These are phyloP conservation scores for Nyleta sp. DNA, from an alignment of 2,888 invertebrate species.

Conservation along the genomic window DNA sequence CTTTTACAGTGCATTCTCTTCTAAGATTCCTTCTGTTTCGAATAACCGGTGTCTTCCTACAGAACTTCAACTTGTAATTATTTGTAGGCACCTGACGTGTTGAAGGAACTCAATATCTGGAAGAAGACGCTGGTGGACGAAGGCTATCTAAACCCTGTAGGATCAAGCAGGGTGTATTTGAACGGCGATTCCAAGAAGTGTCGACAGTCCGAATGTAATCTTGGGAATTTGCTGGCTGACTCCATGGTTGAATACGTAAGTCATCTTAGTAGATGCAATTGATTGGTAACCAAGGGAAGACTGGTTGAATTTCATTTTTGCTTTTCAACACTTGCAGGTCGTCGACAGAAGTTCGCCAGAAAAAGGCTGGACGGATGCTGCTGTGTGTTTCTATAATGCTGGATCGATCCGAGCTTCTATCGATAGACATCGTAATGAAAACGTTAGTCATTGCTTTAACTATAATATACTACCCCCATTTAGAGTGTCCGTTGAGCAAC, in stretches of 20 bases:
- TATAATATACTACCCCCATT: too few relatives aligned
- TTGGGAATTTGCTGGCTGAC: conserved; percentile 54
- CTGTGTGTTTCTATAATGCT: conserved; percentile 89
- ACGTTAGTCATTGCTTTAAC: too few relatives aligned
- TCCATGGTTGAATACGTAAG: conserved; percentile 46
- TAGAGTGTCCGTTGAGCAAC: too few relatives aligned
- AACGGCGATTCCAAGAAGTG: conserved; percentile 87
- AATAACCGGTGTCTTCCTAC: too few relatives aligned
- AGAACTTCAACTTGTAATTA: too few relatives aligned
- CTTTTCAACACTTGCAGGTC: too few relatives aligned
- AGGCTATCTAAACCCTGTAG: conserved; percentile 83
- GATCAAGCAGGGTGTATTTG: conserved; percentile 87
- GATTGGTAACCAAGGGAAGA: too few relatives aligned
- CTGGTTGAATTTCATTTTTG: too few relatives aligned
- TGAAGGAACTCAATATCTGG: conserved; percentile 86
- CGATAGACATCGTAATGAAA: conserved; percentile 82
- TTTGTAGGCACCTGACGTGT: conserved; percentile 84
- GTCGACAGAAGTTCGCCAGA: conserved; percentile 30
- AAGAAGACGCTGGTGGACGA: conserved; percentile 83
- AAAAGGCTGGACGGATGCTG: conserved; percentile 89
- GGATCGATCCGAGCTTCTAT: conserved; percentile 91
- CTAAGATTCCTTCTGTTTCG: too few relatives aligned
- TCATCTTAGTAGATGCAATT: background rate
- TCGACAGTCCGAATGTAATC: conserved; percentile 76
- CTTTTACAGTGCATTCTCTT: too few relatives aligned